These are phyloP conservation scores for Axinella damicornis DNA, from an alignment of 37 sponge, comb jelly and placozoan species.

Conservation along the genomic window DNA sequence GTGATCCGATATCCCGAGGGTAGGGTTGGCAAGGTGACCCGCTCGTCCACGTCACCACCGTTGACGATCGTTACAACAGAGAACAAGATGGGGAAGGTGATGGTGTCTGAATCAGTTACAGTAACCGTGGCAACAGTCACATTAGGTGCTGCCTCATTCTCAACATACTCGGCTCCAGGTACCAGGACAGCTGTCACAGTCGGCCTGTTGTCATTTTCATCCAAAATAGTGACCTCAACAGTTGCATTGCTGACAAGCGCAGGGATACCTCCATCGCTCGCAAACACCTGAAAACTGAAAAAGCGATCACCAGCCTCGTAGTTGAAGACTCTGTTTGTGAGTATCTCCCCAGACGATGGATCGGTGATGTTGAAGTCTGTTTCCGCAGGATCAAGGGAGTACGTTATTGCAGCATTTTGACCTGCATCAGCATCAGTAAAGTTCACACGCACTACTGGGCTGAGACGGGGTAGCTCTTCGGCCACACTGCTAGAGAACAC, in stretches of 20 bases:
- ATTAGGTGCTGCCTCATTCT: slow-evolving; percentile 33
- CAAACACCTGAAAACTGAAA: slow-evolving; percentile 51
- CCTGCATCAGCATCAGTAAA: slow-evolving; percentile 70
- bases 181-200: background rate
- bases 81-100: slow-evolving; percentile 43
- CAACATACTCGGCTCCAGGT: slow-evolving; percentile 20
- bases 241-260: slow-evolving; percentile 31
- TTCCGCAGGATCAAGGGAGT: slow-evolving; percentile 17
- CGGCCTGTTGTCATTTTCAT: slow-evolving; percentile 81
- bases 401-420: slow-evolving; percentile 48
- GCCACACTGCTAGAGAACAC: slow-evolving; percentile 23
- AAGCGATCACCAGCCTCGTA: slow-evolving; percentile 37
- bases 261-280: slow-evolving; percentile 52
- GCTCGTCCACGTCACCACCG: slow-evolving; percentile 41
- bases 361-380: slow-evolving; percentile 14
- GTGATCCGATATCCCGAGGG: slow-evolving; percentile 38
- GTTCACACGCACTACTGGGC: slow-evolving; percentile 25
- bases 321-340: slow-evolving; percentile 61
- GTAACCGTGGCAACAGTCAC: slow-evolving; percentile 40
- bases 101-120: slow-evolving; percentile 53
- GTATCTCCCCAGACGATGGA: slow-evolving; percentile 27
- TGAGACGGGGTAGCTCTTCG: slow-evolving; percentile 43
- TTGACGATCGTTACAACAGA: slow-evolving; percentile 51
- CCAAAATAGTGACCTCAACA: slow-evolving; percentile 52
- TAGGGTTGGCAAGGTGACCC: background rate